phyloP scores from a whole-genome alignment of 2,797 vertebrate species.

The Oreortyx pictus region DNA sequence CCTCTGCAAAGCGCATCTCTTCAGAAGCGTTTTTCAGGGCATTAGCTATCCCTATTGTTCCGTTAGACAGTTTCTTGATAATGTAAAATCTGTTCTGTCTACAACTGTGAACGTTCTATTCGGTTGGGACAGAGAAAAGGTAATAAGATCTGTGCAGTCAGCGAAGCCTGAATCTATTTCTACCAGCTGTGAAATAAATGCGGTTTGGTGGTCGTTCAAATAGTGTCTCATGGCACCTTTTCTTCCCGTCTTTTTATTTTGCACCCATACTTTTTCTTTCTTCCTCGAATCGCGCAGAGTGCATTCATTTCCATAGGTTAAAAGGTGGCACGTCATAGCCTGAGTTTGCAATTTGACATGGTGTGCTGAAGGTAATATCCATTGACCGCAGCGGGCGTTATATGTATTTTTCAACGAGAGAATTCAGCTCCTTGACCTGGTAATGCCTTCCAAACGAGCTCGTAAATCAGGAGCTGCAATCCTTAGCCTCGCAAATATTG shows the following conservation, averaged over 20 bases:
- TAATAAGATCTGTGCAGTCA: background rate
- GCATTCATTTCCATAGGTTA: background rate
- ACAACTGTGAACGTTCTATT: slow-evolving; percentile 35
- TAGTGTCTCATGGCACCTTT: background rate
- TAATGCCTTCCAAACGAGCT: background rate
- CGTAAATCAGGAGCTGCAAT: slow-evolving; percentile 8
- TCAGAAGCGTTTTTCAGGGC: slow-evolving; percentile 24
- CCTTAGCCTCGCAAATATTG: background rate
- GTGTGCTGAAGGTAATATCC: background rate
- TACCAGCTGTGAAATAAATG: slow-evolving; percentile 35
- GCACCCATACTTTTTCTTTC: background rate
- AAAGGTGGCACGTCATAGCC: background rate
- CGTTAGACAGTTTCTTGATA: slow-evolving; percentile 10
- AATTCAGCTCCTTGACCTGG: background rate
- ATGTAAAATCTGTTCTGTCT: slow-evolving; percentile 30
- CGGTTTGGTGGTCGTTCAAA: background rate
- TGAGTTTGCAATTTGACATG: background rate
- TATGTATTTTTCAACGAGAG: background rate
- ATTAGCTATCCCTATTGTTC: slow-evolving; percentile 41
- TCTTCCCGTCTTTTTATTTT: background rate
- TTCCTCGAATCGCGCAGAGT: background rate
- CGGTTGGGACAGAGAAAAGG: background rate
- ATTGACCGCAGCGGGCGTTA: background rate
- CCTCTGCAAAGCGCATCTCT: slow-evolving; percentile 35
- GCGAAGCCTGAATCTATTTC: slow-evolving; percentile 3